A percentile compares a stretch with the other conserved stretches of the same genome.
Evolutionary conservation across 2,888 invertebrate species (phyloP).

Genomic region (Andrena bicolor): DNA sequence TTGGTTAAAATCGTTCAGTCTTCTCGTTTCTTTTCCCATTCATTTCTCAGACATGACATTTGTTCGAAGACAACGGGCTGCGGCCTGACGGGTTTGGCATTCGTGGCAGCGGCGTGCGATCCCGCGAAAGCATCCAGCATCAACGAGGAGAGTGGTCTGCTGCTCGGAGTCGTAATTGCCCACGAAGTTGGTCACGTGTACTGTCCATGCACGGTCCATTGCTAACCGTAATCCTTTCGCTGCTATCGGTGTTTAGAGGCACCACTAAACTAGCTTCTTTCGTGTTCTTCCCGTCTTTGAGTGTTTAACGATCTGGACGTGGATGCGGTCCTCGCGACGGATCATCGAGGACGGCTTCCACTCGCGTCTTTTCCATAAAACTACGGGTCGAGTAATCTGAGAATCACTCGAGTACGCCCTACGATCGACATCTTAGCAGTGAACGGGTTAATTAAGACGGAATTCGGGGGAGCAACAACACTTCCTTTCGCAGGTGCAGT

Average conservation of each 20-base stretch:
- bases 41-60: slow-evolving; percentile 74
- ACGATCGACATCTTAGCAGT: background rate
- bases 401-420: background rate
- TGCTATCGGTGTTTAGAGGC: background rate
- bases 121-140: slow-evolving; percentile 94
- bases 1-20: too few relatives aligned
- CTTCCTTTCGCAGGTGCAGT: background rate
- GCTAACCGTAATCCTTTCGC: slow-evolving; percentile 27
- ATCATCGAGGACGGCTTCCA: too few relatives aligned
- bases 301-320: background rate
- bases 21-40: background rate
- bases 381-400: background rate
- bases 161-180: slow-evolving; percentile 94
- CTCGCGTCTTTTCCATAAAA: background rate
- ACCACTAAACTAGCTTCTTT: background rate
- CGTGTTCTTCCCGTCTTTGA: background rate
- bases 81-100: slow-evolving; percentile 94
- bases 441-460: slow-evolving; percentile 23
- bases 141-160: slow-evolving; percentile 96
- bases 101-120: slow-evolving; percentile 95
- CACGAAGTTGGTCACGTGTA: slow-evolving; percentile 97
- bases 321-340: too few relatives aligned
- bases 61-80: slow-evolving; percentile 78
- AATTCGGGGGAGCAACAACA: background rate
- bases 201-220: slow-evolving; percentile 80